Evolutionary conservation across 2,113 vertebrate genomes (phyloP).

Genomic region (Etia nguti): DNA sequence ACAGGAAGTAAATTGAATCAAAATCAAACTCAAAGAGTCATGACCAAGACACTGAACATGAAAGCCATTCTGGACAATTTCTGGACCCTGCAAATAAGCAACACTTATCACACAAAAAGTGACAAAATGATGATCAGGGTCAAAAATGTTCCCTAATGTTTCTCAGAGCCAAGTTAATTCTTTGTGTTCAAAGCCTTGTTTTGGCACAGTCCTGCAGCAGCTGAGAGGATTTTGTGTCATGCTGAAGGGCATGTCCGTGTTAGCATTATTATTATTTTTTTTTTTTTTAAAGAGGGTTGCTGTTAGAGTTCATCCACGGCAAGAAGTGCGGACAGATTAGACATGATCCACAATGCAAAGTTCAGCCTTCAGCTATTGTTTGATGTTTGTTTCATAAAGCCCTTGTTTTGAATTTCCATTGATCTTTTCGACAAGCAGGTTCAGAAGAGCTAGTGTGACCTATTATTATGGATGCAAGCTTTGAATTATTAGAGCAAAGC

Average conservation of each 20-base stretch:
- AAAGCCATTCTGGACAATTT: neutral
- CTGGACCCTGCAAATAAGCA: neutral
- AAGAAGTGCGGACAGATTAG: neutral
- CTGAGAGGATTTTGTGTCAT: conserved; percentile 11
- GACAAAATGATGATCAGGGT: neutral
- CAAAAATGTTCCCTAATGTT: neutral
- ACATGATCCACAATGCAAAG: neutral
- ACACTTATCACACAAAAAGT: neutral
- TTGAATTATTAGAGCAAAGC: conserved; percentile 44
- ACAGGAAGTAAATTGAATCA: neutral
- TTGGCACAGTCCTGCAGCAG: neutral
- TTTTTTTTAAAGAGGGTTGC: neutral
- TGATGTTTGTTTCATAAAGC: conserved; percentile 34
- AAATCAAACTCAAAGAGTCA: neutral
- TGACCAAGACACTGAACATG: neutral
- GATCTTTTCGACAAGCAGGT: conserved; percentile 42
- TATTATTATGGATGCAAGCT: conserved; percentile 61
- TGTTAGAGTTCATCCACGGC: neutral
- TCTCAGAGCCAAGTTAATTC: neutral
- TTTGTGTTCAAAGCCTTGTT: conserved; percentile 20
- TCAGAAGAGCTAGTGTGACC: conserved; percentile 40
- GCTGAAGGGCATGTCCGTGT: conserved; percentile 18
- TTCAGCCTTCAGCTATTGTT: conserved; percentile 27
- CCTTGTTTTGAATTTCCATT: conserved; percentile 49
- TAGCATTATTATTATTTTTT: neutral